Base-by-base conservation (phyloP, 2,113 vertebrate genomes). In the Callipepla squamata region DNA sequence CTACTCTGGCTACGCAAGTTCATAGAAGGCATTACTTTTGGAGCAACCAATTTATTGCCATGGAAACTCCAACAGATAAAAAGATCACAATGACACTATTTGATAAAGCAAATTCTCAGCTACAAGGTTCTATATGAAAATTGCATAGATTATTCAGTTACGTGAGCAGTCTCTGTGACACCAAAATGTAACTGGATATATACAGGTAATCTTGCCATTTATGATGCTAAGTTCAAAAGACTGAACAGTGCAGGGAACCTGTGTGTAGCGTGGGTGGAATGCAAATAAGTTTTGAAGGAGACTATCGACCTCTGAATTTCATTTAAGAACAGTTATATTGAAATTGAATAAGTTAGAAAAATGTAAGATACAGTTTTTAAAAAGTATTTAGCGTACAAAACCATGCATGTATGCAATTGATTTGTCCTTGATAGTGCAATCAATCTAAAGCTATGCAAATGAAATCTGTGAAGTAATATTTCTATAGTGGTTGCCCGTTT, bases 361-460 rank as follows among this genome's bases (percentile, higher is more conserved):
- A 70, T n/a, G 4, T 20, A 40, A 75, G 18, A 2, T 32, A 58
- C 34, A 48, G 40, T 72, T 20, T 38, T 6, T n/a, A 70, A 13
- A 50, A 3, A 15, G n/a, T 53, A 48, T 55, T 85, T 48, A 18
- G 5, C 16, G 36, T 11, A 53, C 14, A 28, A 53, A 53, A 53
- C 32, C 28, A 42, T 65, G 55, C 55, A 4, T 4, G 47, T 65
- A 34, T 0, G 23, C 3, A 85, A 61, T 47, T 68, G 6, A 36
- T 25, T 38, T 85, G 3, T 59, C 25, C 7, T n/a, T 0, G 0
- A 9, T 59, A 16, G 20, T 38, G 73, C 32, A 13, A 68, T 50
- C 67, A 32, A 4, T 79, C 25, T 53, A 40, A 83, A 4, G 3
- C 42, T 72, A 61, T 19, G 21, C 6, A n/a, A 0, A 1, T 42